phyloP scores from a whole-genome alignment of 2,113 vertebrate species.

The Illadopsis cleaveri region DNA sequence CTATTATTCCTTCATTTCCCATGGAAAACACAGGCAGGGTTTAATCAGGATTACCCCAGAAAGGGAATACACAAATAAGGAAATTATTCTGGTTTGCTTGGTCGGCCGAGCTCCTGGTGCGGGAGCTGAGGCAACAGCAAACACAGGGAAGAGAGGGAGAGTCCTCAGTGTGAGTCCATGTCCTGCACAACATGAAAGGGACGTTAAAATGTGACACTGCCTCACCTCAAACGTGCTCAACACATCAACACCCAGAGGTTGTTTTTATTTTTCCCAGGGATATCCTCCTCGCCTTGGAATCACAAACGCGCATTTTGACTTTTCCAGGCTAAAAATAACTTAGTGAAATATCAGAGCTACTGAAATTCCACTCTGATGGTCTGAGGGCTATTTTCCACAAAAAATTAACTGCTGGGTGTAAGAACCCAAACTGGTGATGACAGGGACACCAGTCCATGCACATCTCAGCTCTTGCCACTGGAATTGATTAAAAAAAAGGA shows the following conservation, averaged over 20 bases:
- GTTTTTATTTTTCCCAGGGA: neutral
- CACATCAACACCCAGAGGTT: rapidly evolving
- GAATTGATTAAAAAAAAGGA: neutral
- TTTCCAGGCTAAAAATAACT: neutral
- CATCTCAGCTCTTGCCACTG: neutral
- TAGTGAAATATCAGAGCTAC: neutral
- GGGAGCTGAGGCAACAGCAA: neutral
- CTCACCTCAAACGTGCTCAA: neutral
- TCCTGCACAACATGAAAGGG: neutral
- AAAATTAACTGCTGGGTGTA: neutral
- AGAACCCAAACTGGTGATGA: neutral
- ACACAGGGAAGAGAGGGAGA: rapidly evolving
- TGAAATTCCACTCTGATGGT: neutral
- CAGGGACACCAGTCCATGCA: rapidly evolving
- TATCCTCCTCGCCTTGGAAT: neutral
- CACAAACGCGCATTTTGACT: neutral
- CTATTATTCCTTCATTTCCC: neutral
- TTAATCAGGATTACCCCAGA: neutral
- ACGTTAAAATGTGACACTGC: neutral
- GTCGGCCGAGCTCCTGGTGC: rapidly evolving
- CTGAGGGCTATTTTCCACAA: neutral
- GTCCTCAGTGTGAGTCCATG: neutral
- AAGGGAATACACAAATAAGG: neutral
- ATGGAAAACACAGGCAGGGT: neutral
- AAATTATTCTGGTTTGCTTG: neutral